Percentiles rank a stretch among this genome's conserved stretches.
Evolutionary conservation across 23 tunicate species (phyloP).

Genomic region (Trididemnum miniatum): DNA sequence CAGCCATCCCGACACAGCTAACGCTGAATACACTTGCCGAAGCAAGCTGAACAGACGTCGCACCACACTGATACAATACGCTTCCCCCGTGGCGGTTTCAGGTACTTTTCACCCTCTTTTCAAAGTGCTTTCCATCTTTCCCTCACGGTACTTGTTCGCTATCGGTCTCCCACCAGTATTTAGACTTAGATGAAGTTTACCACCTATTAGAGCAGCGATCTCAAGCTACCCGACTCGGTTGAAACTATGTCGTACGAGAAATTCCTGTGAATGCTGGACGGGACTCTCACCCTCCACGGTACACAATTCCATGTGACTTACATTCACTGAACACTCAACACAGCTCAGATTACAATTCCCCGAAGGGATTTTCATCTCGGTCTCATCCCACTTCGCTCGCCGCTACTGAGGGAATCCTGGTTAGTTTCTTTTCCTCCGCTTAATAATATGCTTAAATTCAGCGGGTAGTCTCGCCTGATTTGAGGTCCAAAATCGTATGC

Average conservation of each 20-base stretch:
- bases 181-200: not conserved
- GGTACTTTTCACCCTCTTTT: conserved; percentile 24
- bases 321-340: too few species aligned
- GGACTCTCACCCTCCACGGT: conserved; percentile 24
- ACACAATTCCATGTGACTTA: conserved; percentile 7
- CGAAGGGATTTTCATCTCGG: not conserved
- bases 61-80: not conserved
- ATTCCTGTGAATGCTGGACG: not conserved
- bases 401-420: conserved; percentile 44
- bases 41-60: too few species aligned
- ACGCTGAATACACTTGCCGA: too few species aligned
- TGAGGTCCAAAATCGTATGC: conserved; percentile 34
- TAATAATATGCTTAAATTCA: conserved; percentile 48
- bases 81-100: not conserved
- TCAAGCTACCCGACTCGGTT: not conserved
- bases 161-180: not conserved
- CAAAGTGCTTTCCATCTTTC: not conserved
- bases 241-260: not conserved
- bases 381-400: conserved; percentile 43
- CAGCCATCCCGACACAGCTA: not conserved
- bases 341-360: too few species aligned
- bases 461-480: conserved; percentile 50
- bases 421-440: conserved; percentile 53
- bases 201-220: not conserved
- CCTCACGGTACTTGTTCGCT: conserved; percentile 3